Evolutionary conservation across 2,888 invertebrate species (phyloP).

Genomic region (Pollenia labialis): DNA sequence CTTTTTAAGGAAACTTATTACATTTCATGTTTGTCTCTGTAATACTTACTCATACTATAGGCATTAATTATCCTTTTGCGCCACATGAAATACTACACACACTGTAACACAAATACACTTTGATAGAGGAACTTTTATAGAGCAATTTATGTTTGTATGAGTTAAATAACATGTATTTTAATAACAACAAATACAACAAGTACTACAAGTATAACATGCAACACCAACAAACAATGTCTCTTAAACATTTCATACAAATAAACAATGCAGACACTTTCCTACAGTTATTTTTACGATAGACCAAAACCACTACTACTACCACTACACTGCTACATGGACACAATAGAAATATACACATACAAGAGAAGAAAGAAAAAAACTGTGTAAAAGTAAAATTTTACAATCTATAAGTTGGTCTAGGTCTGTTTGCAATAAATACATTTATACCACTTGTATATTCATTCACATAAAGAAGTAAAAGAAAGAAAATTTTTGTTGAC

Average conservation of each 20-base stretch:
- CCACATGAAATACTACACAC: constrained; percentile 56
- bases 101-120: constrained; percentile 12
- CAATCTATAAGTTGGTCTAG: constrained; percentile 60
- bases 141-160: constrained; percentile 40
- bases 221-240: constrained; percentile 73
- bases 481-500: constrained; percentile 42
- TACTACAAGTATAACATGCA: constrained; percentile 51
- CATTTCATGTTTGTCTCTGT: constrained; percentile 43
- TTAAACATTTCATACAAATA: constrained; percentile 61
- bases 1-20: background rate
- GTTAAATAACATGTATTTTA: constrained; percentile 57
- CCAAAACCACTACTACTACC: background rate
- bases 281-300: constrained; percentile 17
- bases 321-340: background rate
- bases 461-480: background rate
- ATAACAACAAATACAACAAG: constrained; percentile 45
- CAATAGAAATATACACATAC: constrained; percentile 5
- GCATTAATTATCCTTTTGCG: constrained; percentile 75
- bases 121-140: background rate
- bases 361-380: background rate
- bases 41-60: constrained; percentile 69
- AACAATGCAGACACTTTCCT: constrained; percentile 49
- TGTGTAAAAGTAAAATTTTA: constrained; percentile 20
- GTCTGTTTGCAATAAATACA: constrained; percentile 35
- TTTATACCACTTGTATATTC: background rate